These are phyloP conservation scores for Anorthoa munda DNA, from an alignment of 2,888 invertebrate genomes.

Conservation along the genomic window DNA sequence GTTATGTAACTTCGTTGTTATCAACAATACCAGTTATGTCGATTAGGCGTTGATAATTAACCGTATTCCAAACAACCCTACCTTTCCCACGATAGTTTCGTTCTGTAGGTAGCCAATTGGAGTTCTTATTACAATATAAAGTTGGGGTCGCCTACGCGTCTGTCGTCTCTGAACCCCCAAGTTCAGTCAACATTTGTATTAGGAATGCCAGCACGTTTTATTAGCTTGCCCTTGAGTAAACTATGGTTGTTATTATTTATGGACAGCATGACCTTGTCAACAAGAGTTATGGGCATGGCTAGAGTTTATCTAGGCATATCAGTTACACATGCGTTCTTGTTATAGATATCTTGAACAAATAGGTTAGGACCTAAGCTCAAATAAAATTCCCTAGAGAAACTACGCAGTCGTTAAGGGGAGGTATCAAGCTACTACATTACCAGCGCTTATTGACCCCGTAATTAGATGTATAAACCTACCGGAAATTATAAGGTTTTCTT, in stretches of 20 bases:
- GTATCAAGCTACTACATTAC: background rate
- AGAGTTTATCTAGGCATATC: slow-evolving; percentile 21
- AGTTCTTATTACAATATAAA: slow-evolving; percentile 29
- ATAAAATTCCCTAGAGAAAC: background rate
- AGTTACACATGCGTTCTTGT: slow-evolving; percentile 16
- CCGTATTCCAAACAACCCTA: background rate
- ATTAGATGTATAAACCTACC: background rate
- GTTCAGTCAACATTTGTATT: slow-evolving; percentile 42
- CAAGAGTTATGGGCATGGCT: slow-evolving; percentile 16
- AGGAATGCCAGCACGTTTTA: slow-evolving; percentile 29
- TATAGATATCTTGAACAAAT: slow-evolving; percentile 16
- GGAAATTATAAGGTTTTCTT: background rate
- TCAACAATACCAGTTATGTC: slow-evolving; percentile 4
- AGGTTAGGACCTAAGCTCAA: background rate
- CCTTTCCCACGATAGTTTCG: slow-evolving; percentile 4
- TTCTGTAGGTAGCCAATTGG: background rate
- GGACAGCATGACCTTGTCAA: slow-evolving; percentile 14
- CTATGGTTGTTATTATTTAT: slow-evolving; percentile 33
- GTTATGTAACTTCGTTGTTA: slow-evolving; percentile 2
- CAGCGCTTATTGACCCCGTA: background rate
- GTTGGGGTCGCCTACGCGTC: slow-evolving; percentile 27
- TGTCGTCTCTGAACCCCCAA: background rate
- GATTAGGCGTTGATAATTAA: background rate
- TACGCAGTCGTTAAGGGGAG: background rate
- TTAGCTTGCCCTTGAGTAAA: slow-evolving; percentile 35